Evolutionary conservation across 2,888 invertebrate species (phyloP).

Genomic region (Lacanobia wlatinum): DNA sequence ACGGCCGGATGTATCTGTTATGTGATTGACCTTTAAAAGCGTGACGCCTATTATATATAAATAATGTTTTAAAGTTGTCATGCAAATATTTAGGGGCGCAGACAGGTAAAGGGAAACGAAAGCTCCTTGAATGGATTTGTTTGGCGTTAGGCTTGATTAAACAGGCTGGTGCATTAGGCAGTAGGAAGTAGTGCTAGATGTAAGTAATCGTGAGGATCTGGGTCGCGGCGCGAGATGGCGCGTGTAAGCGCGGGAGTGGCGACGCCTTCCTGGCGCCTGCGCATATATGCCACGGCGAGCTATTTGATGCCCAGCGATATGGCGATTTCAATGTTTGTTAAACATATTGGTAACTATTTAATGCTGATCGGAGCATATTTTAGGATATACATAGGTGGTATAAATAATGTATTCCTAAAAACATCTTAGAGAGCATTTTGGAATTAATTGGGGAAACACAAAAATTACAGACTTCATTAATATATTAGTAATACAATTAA

Average conservation of each 20-base stretch:
- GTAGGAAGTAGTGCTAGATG: constrained; percentile 73
- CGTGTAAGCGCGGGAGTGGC: constrained; percentile 72
- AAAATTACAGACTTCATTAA: too few relatives aligned
- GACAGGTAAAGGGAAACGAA: constrained; percentile 27
- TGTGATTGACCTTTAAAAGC: constrained; percentile 16
- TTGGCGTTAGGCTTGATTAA: constrained; percentile 58
- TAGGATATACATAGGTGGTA: too few relatives aligned
- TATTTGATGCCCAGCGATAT: constrained; percentile 6
- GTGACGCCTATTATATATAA: not conserved
- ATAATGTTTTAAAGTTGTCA: not conserved
- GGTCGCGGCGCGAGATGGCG: constrained; percentile 74
- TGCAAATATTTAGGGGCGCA: constrained; percentile 4
- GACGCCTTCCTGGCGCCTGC: constrained; percentile 79
- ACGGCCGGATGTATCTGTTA: constrained; percentile 47
- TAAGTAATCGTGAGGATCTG: constrained; percentile 76
- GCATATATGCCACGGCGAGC: constrained; percentile 22
- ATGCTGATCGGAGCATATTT: too few relatives aligned
- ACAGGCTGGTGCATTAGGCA: constrained; percentile 71
- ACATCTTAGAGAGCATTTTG: not conserved
- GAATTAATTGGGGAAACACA: not conserved
- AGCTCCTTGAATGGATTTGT: constrained; percentile 47
- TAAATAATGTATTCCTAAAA: too few relatives aligned
- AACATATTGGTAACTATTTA: not conserved
- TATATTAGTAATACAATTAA: too few relatives aligned
- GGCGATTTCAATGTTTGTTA: constrained; percentile 12